These are phyloP conservation scores for rabbit (Oryctolagus cuniculus) DNA, from an alignment of 2,113 vertebrate genomes.

Conservation along the genomic window mOryCun1.1 NC_091432.1:150003001-150003500, in stretches of 20 bases:
- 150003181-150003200: too few species aligned
- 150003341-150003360: neutral
- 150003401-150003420: neutral
- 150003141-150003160: too few species aligned
- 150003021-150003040: neutral
- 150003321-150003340: neutral
- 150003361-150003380: neutral
- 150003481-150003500: neutral
- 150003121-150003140: too few species aligned
- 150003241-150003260: too few species aligned
- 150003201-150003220: too few species aligned
- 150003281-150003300: neutral
- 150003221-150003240: too few species aligned
- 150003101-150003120: too few species aligned
- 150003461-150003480: neutral
- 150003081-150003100: neutral
- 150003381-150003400: neutral
- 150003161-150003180: too few species aligned
- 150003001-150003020: neutral
- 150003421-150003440: neutral
- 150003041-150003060: neutral
- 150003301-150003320: conserved; percentile 28
- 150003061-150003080: neutral
- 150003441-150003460: neutral
- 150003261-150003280: too few species aligned